Evolutionary conservation across 1,140 invertebrate genomes (phyloP), one percentile per base, ranked within the genome.

Genomic region (Drosophila mayri): DNA sequence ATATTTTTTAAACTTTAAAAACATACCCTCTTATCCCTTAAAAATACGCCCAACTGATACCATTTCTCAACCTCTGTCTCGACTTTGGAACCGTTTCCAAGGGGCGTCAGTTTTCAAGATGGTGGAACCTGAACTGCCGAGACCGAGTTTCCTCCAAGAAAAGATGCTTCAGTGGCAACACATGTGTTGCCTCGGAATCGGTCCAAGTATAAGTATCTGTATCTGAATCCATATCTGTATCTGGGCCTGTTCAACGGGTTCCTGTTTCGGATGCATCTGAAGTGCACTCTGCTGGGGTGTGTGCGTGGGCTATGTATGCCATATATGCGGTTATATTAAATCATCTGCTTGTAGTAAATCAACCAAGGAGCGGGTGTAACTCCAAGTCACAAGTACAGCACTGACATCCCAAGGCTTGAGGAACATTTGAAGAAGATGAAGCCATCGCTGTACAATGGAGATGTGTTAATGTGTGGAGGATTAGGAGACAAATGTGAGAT

Each of bases 281-380:
- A 88, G 84, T 90, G 79, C 54, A 59, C 61, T 67, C 81, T 18
- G 55, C 14, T 12, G 41, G 67, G 47, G 25, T 67, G 63, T 58
- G 63, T 68, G 49, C 30, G 55, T 68, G 32, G 22, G 44, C 44
- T 57, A 49, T 22, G 30, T 49, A 52, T 59, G 32, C 52, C 35
- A 59, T 66, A 66, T 86, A 87, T 79, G 85, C 75, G 85, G 85
- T 90, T 68, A 79, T 83, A 90, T 90, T 90, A 90, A 90, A 85
- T 90, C 85, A 90, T 90, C 85, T 90, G 85, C 81, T 90, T 61
- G 81, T 79, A 85, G 81, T 88, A 84, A 85, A 84, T 88, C 84
- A 88, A 38, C 25, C 10, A 60, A 59, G 70, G 22, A 72, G 61
- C 47, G 57, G 79, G 61, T 63, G 60, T 43, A 35, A 44, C 35